These are phyloP conservation scores for Trissolcus japonicus DNA, from an alignment of 2,888 invertebrate genomes.

Conservation along the genomic window DNA sequence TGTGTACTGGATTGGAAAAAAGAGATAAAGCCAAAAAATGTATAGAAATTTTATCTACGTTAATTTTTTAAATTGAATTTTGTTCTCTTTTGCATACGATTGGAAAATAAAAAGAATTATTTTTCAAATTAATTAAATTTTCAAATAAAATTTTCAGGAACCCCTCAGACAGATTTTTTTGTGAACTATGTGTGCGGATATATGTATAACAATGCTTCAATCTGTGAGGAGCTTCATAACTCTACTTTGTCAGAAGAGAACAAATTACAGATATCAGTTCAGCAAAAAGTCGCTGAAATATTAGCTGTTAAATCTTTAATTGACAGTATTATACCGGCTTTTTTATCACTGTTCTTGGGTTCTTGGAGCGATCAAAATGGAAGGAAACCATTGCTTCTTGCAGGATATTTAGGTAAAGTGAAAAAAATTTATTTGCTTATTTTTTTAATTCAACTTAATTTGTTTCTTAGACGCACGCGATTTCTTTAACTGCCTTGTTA, in stretches of 20 bases:
- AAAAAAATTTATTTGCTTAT: not conserved
- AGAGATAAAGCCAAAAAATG: not conserved
- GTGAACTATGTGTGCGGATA: constrained; percentile 2
- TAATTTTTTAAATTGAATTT: not conserved
- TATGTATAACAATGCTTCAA: not conserved
- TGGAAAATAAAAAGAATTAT: too few relatives aligned
- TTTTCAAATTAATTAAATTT: too few relatives aligned
- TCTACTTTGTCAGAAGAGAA: not conserved
- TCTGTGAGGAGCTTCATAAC: constrained; percentile 3
- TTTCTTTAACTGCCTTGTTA: too few relatives aligned
- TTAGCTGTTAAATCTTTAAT: constrained; percentile 28
- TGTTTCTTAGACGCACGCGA: too few relatives aligned
- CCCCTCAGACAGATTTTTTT: constrained; percentile 8
- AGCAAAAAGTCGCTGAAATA: constrained; percentile 27
- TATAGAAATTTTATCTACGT: not conserved
- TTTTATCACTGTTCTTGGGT: constrained; percentile 34
- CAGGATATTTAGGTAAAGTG: constrained; percentile 38
- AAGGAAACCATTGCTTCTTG: constrained; percentile 32
- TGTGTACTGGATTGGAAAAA: too few relatives aligned
- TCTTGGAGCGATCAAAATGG: constrained; percentile 53
- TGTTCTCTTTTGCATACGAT: too few relatives aligned
- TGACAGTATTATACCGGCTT: constrained; percentile 43
- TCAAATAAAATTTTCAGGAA: not conserved
- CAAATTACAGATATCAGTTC: constrained; percentile 28
- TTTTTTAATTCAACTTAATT: too few relatives aligned